Evolutionary conservation across 2,888 invertebrate species (phyloP).

Genomic region (Diaperis boleti): DNA sequence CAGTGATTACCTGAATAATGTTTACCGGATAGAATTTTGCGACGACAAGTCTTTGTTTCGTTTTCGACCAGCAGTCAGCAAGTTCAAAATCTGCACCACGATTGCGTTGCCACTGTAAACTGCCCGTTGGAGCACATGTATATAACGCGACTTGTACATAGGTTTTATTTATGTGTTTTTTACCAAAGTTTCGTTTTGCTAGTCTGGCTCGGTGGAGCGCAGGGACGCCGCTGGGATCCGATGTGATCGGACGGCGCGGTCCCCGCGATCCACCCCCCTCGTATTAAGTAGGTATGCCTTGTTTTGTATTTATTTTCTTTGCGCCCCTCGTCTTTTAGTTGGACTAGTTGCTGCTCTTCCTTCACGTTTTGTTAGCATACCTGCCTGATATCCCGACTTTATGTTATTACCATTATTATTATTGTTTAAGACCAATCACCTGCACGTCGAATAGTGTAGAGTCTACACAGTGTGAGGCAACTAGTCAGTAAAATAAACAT

Average conservation of each 20-base stretch:
- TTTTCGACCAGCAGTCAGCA: slow-evolving; percentile 65
- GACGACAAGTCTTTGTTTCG: slow-evolving; percentile 63
- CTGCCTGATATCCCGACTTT: slow-evolving; percentile 50
- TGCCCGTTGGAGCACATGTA: slow-evolving; percentile 52
- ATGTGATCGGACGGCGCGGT: slow-evolving; percentile 47
- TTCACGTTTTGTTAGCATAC: slow-evolving; percentile 49
- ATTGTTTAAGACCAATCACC: slow-evolving; percentile 55
- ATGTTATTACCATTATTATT: slow-evolving; percentile 49
- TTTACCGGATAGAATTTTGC: slow-evolving; percentile 62
- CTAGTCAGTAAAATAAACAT: slow-evolving; percentile 65
- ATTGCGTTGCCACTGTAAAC: slow-evolving; percentile 65
- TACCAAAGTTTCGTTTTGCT: slow-evolving; percentile 57
- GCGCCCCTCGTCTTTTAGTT: slow-evolving; percentile 43
- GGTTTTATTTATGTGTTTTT: slow-evolving; percentile 45
- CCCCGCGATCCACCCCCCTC: slow-evolving; percentile 38
- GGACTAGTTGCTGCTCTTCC: slow-evolving; percentile 52
- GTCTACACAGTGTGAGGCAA: slow-evolving; percentile 66
- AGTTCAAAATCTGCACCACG: slow-evolving; percentile 66
- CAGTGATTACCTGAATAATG: slow-evolving; percentile 65
- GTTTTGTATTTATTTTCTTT: slow-evolving; percentile 46
- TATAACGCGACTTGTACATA: slow-evolving; percentile 53
- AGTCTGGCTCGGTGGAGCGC: slow-evolving; percentile 55
- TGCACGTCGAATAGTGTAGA: slow-evolving; percentile 61
- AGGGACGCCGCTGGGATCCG: slow-evolving; percentile 40
- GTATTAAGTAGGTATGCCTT: slow-evolving; percentile 65